phyloP scores from a whole-genome alignment of 2,113 vertebrate genomes.

The Mastomys natalensis region DNA sequence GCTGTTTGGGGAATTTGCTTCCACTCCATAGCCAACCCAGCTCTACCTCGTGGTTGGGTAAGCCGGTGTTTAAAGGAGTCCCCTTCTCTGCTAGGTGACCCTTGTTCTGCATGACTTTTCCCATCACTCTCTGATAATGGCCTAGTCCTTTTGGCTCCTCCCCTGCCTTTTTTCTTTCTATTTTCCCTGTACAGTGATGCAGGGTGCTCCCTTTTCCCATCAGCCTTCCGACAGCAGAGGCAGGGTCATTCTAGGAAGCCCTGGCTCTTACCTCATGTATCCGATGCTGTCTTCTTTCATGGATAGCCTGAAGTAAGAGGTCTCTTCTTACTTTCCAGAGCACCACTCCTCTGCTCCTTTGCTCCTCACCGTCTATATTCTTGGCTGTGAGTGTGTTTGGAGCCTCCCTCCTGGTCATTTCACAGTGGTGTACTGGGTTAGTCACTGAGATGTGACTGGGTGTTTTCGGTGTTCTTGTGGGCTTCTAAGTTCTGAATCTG shows the following conservation, averaged over 20 bases:
- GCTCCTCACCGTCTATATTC: too few relatives aligned
- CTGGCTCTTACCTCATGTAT: background rate
- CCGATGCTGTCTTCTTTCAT: background rate
- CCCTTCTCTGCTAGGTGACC: background rate
- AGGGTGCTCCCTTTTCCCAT: too few relatives aligned
- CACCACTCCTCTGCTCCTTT: background rate
- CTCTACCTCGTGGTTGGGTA: background rate
- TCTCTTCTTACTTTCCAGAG: background rate
- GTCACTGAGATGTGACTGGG: background rate
- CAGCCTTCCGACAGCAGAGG: background rate
- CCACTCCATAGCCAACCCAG: background rate
- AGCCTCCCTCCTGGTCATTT: too few relatives aligned
- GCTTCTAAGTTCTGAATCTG: background rate
- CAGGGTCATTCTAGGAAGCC: too few relatives aligned
- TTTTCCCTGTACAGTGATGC: too few relatives aligned
- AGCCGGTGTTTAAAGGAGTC: background rate
- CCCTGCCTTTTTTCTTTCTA: too few relatives aligned
- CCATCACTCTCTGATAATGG: background rate
- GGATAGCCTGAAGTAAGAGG: too few relatives aligned
- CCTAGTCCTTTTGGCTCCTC: too few relatives aligned
- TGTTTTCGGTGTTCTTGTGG: background rate
- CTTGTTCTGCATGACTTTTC: background rate
- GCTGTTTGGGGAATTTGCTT: too few relatives aligned
- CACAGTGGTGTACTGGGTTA: background rate
- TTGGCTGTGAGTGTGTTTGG: background rate